A percentile compares a stretch with the other conserved stretches of the same genome.
Evolutionary conservation across 2,888 invertebrate genomes (phyloP).

Genomic region (Agriopis marginaria): DNA sequence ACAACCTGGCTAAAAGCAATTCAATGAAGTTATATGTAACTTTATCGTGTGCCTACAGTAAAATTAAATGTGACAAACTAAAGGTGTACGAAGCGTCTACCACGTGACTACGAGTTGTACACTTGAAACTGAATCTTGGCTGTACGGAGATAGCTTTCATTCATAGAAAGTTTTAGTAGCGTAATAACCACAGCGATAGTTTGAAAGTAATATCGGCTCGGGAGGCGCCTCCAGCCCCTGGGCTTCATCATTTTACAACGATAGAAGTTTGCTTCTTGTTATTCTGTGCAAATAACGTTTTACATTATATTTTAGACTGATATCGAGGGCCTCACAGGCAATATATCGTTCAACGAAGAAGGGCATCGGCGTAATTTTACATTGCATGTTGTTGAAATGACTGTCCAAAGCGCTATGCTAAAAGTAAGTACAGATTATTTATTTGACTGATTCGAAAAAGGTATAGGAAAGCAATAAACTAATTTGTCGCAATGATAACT

Average conservation of each 20-base stretch:
- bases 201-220: slow-evolving; percentile 41
- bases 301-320: slow-evolving; percentile 89
- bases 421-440: slow-evolving; percentile 84
- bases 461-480: not conserved
- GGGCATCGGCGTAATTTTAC: slow-evolving; percentile 96
- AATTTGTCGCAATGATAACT: too few species aligned
- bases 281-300: slow-evolving; percentile 38
- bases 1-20: too few species aligned
- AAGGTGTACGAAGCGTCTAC: not conserved
- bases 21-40: not conserved
- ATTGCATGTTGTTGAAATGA: slow-evolving; percentile 96
- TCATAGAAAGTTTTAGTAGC: slow-evolving; percentile 20
- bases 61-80: too few species aligned
- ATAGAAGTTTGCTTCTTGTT: slow-evolving; percentile 48
- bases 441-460: not conserved
- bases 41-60: not conserved
- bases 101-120: not conserved
- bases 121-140: not conserved
- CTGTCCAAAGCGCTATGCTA: slow-evolving; percentile 96
- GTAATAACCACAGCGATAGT: slow-evolving; percentile 35
- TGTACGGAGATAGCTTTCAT: not conserved
- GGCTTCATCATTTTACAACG: slow-evolving; percentile 38
- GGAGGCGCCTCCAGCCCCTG: slow-evolving; percentile 31
- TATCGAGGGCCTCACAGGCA: slow-evolving; percentile 95
- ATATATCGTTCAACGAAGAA: slow-evolving; percentile 96